Percentiles rank a stretch among this genome's conserved stretches.
Evolutionary conservation across 2,113 vertebrate species (phyloP).

Genomic region (Pelvicachromis taeniatus): DNA sequence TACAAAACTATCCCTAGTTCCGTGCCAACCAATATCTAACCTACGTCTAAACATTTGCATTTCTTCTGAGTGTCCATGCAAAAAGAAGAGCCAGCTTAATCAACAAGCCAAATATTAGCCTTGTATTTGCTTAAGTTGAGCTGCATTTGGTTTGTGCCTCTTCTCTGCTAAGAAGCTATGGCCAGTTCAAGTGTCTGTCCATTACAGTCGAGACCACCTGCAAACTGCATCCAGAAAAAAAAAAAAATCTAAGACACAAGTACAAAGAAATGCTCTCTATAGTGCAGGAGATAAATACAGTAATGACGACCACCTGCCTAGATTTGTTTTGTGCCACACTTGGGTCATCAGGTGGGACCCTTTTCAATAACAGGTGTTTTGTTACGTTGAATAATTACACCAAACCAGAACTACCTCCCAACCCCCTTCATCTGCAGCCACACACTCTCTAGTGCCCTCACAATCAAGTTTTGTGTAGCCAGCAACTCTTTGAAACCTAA

Average conservation of each 20-base stretch:
- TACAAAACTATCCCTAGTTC: neutral
- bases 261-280: neutral
- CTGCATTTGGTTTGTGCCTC: neutral
- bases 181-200: neutral
- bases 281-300: neutral
- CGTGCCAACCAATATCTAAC: neutral
- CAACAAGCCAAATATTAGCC: neutral
- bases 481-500: constrained; percentile 6
- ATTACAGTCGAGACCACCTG: neutral
- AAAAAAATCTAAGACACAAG: neutral
- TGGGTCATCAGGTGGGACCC: neutral
- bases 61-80: neutral
- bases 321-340: neutral
- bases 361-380: neutral
- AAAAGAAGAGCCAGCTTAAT: neutral
- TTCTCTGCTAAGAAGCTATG: neutral
- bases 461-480: neutral
- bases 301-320: neutral
- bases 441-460: neutral
- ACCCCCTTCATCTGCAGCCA: neutral
- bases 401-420: neutral
- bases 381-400: neutral
- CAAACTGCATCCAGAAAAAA: neutral
- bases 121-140: neutral
- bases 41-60: neutral